Base-by-base conservation (phyloP, 1,140 invertebrate genomes). In the Bombus superbus region DNA sequence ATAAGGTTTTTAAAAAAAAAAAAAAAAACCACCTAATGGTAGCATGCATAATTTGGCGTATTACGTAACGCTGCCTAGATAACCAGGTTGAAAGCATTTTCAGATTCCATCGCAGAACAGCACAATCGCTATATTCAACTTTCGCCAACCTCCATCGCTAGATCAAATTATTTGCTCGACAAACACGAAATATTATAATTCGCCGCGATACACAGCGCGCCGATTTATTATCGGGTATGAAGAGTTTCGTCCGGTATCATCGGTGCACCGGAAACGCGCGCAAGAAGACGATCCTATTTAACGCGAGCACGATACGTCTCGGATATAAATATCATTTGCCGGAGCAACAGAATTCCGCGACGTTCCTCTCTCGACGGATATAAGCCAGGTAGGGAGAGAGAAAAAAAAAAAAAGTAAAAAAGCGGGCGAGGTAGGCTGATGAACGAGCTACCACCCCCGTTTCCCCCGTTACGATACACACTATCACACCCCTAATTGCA, bases 401-500 rank as follows among this genome's bases (percentile, higher is more conserved):
- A 32, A 32, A 32, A 32, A 32, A 32, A 32, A 32, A 32, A 32
- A 32, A 32, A 32, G 32, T 32, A 32, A 6, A 3, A 15, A 2
- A n/a, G 18, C 10, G 22, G 44, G 5, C 3, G 22, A 35, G n/a
- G 25, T 35, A 18, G 28, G 28, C 25, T 53, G 64, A 71, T 32
- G 74, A 64, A 62, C 80, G 81, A 25, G n/a, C 38, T 42, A 5
- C 28, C 28, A 1, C 2, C 18, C 32, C 42, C 47, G 38, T 59
- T 35, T 25, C 28, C 25, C 6, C 40, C 28, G 44, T 44, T 69
- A 28, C 44, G 77, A 73, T 53, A 66, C 57, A 47, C 47, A 66
- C 35, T 22, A 68, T 38, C 25, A 10, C 10, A 3, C 42, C 78
- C 59, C 38, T 85, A 85, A 85, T 85, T 81, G 78, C 76, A 74